Base-by-base conservation (phyloP, 1,140 invertebrate genomes). In the Trichonephila inaurata region DNA sequence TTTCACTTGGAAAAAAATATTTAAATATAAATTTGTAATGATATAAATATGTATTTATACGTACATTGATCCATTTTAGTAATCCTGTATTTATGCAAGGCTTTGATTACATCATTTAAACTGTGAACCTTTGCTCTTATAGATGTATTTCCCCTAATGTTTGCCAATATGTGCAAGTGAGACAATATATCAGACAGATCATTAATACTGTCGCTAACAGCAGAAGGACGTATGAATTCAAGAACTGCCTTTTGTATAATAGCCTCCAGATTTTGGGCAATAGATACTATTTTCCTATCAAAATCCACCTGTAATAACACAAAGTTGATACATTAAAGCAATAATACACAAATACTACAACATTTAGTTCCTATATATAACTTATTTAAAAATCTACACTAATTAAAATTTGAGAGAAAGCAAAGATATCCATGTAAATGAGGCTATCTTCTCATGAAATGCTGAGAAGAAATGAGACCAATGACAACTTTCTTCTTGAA, bases 231-330 rank as follows among this genome's bases (percentile, higher is more conserved):
- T 2, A 93, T 81, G 62, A 66, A 87, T 3, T 19, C 21, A 18
- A 24, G 33, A 83, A 93, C 28, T 8, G 86, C 85, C 28, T 64
- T 28, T 51, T 83, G 58, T 14, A 82, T 24, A 33, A 89, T 4
- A 19, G 58, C 21, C 85, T 95, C 91, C n/a, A 96, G 89, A 44
- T 95, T 69, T 91, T 83, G 44, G 94, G 96, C 95, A 28, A 96
- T 95, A 93, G 97, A 96, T 91, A 97, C 97, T 83, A 98, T 95
- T 95, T 97, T 97, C 28, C 97, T 96, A 95, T 97, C 97, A 85
- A 97, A 97, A 95, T 98, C 97, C 90, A 97, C 97, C 97, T 97
- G 95, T 86, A 96, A 95, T 86, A 94, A 94, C 51, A 51, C 10
- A 51, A 51, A 51, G 5, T 51, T 51, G 33, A 40, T 51, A 51